Conservation (phyloP, 2,888 invertebrate species). For the Brachyptera risi region DNA sequence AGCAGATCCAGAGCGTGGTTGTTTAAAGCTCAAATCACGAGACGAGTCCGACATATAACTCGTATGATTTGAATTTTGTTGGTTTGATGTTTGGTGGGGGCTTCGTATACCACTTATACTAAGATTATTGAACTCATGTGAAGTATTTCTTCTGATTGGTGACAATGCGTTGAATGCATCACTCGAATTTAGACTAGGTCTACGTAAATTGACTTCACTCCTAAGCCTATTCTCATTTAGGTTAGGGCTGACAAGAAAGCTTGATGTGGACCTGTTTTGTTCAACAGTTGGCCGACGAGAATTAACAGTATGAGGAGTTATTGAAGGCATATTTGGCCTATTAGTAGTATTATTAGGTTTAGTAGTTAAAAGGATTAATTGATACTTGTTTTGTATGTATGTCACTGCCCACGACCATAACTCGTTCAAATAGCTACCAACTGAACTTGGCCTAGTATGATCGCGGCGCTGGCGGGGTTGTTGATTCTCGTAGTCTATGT, state of each 20-base stretch:
- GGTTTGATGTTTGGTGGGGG: too few species aligned
- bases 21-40: not conserved
- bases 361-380: too few species aligned
- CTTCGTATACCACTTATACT: not conserved
- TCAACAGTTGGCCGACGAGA: not conserved
- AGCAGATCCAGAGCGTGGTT: not conserved
- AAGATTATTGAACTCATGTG: not conserved
- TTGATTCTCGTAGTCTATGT: constrained; percentile 3
- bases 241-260: not conserved
- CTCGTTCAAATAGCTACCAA: too few species aligned
- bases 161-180: not conserved
- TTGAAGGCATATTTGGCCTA: not conserved
- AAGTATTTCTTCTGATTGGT: constrained; percentile 6
- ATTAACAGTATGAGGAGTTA: not conserved
- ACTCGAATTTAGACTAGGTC: not conserved
- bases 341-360: not conserved
- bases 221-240: not conserved
- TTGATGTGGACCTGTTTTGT: not conserved
- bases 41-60: not conserved
- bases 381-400: too few species aligned
- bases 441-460: too few species aligned
- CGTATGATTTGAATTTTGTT: too few species aligned
- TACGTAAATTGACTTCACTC: not conserved
- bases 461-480: not conserved
- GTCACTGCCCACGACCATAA: too few species aligned